Conservation (phyloP, 2,888 invertebrate species). For the Pollenia amentaria region DNA sequence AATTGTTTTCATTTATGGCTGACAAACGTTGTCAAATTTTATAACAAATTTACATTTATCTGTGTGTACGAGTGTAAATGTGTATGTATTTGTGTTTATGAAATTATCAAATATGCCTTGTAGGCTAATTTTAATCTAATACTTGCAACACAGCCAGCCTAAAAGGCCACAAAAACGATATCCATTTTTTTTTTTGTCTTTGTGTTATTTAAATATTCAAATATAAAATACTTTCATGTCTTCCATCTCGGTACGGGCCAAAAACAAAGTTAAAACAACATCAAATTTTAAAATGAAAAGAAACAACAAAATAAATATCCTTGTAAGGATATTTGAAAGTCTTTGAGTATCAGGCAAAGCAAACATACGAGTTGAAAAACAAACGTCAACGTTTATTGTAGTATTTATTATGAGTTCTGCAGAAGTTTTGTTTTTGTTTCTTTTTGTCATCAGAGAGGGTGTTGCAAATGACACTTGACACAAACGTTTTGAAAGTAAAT, state of each 20-base stretch:
- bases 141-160: conserved; percentile 49
- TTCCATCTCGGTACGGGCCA: conserved; percentile 51
- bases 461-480: conserved; percentile 75
- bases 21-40: conserved; percentile 35
- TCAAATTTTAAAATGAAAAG: conserved; percentile 44
- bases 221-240: conserved; percentile 45
- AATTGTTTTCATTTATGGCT: conserved; percentile 71
- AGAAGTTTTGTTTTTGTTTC: conserved; percentile 58
- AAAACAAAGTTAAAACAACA: conserved; percentile 46
- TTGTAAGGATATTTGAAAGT: conserved; percentile 18
- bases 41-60: conserved; percentile 27
- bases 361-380: conserved; percentile 17
- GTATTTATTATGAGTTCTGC: conserved; percentile 49
- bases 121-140: conserved; percentile 77
- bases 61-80: not conserved
- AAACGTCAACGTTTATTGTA: conserved; percentile 27
- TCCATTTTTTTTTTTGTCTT: conserved; percentile 1
- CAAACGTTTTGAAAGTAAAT: conserved; percentile 74
- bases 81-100: conserved; percentile 19
- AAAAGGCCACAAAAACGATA: conserved; percentile 56
- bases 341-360: not conserved
- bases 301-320: conserved; percentile 50
- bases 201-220: conserved; percentile 42
- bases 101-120: conserved; percentile 72
- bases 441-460: conserved; percentile 62